These are phyloP conservation scores for Phymanthus crucifer DNA, from an alignment of 92 coral and sea anemone genomes.

Conservation along the genomic window DNA sequence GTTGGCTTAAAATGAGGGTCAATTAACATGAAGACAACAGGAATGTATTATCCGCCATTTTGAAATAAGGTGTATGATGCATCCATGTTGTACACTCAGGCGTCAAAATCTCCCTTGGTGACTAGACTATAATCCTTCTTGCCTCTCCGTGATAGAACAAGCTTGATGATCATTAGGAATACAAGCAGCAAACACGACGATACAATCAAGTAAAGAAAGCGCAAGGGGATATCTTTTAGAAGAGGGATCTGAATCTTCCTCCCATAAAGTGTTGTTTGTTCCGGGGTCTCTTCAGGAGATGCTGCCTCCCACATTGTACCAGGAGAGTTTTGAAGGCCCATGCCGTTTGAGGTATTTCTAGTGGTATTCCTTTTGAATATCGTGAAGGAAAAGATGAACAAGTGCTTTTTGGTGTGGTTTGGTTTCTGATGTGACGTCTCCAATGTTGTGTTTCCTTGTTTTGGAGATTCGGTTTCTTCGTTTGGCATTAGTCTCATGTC, in stretches of 20 bases:
- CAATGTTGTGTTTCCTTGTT: constrained; percentile 10
- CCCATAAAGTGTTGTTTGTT: constrained; percentile 24
- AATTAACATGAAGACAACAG: not conserved
- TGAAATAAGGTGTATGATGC: too few relatives aligned
- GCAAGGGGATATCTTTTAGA: constrained; percentile 68
- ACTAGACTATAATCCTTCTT: constrained; percentile 75
- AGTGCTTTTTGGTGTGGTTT: constrained; percentile 27
- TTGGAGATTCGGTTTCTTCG: not conserved
- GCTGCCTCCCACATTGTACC: not conserved
- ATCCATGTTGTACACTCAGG: constrained; percentile 23
- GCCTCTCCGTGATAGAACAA: constrained; percentile 63
- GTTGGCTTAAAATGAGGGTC: too few relatives aligned
- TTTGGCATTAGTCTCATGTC: constrained; percentile 22
- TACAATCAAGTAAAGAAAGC: constrained; percentile 71
- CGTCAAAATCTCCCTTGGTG: constrained; percentile 90
- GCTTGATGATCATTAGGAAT: constrained; percentile 68
- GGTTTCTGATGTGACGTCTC: constrained; percentile 3
- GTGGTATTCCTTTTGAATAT: constrained; percentile 29
- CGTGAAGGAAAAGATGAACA: constrained; percentile 30
- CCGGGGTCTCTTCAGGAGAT: constrained; percentile 11
- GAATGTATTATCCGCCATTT: not conserved
- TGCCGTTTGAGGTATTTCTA: constrained; percentile 14
- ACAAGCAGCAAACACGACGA: constrained; percentile 64
- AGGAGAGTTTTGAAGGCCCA: not conserved
- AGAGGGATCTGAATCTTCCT: constrained; percentile 59